phyloP scores from a whole-genome alignment of 2,797 vertebrate genomes.

The Kryptolebias ocellatus region DNA sequence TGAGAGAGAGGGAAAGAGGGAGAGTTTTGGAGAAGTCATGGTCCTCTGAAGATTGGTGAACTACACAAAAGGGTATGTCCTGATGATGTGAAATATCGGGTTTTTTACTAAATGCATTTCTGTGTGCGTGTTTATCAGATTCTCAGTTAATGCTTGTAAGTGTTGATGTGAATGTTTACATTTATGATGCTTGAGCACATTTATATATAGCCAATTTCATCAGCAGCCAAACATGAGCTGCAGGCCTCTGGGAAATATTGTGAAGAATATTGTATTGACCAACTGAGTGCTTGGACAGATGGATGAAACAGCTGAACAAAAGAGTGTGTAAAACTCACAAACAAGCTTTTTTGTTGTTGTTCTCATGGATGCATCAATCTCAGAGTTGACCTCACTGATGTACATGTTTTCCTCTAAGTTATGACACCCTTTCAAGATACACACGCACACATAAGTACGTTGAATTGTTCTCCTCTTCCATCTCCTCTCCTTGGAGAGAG shows the following conservation, averaged over 20 bases:
- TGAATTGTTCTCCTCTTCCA: slow-evolving; percentile 54
- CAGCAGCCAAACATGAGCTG: slow-evolving; percentile 39
- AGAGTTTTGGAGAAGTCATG: slow-evolving; percentile 13
- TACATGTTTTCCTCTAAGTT: slow-evolving; percentile 38
- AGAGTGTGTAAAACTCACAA: slow-evolving; percentile 34
- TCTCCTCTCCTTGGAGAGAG: slow-evolving; percentile 59
- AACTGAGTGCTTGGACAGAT: slow-evolving; percentile 18
- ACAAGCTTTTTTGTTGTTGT: slow-evolving; percentile 15
- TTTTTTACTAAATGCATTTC: slow-evolving; percentile 24
- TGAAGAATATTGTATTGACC: slow-evolving; percentile 30
- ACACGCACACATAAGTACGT: slow-evolving; percentile 13
- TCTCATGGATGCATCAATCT: slow-evolving; percentile 16
- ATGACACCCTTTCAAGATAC: slow-evolving; percentile 36
- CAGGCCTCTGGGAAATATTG: slow-evolving; percentile 27
- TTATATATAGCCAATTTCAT: slow-evolving; percentile 41
- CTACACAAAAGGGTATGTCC: slow-evolving; percentile 23
- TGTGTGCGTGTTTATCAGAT: slow-evolving; percentile 30
- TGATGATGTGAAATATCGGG: slow-evolving; percentile 32
- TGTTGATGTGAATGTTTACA: slow-evolving; percentile 14
- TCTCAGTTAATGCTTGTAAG: slow-evolving; percentile 22
- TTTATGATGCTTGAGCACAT: slow-evolving; percentile 28
- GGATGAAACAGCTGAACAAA: slow-evolving; percentile 23
- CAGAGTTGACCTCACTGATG: slow-evolving; percentile 34
- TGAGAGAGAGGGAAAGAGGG: slow-evolving; percentile 8
- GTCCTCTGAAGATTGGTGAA: slow-evolving; percentile 38